Percentiles rank a stretch among this genome's conserved stretches.
These are phyloP conservation scores for Halotydeus destructor DNA, from an alignment of 1,140 invertebrate genomes.

Conservation along the genomic window DNA sequence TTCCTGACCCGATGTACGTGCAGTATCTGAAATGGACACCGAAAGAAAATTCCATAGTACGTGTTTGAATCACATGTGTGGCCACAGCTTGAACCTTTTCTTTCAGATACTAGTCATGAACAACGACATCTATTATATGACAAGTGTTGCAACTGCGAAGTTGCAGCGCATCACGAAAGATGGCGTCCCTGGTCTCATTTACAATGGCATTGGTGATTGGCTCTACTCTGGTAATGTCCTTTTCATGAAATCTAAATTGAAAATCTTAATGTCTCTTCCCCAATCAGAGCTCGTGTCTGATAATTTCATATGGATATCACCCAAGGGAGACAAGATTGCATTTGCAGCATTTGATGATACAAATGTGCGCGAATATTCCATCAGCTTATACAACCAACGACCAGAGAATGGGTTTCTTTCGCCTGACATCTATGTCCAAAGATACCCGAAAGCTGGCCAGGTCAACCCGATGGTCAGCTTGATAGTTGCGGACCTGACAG, in stretches of 20 bases:
- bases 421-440: neutral
- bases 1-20: too few relatives aligned
- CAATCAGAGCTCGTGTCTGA: too few relatives aligned
- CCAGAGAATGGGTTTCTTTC: neutral
- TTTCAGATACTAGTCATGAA: conserved; percentile 47
- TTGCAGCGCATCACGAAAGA: conserved; percentile 49
- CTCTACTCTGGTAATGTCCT: conserved; percentile 54
- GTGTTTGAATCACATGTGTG: neutral
- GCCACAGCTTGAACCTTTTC: neutral
- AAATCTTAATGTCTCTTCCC: too few relatives aligned
- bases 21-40: too few relatives aligned
- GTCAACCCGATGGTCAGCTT: neutral
- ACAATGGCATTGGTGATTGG: conserved; percentile 81
- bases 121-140: conserved; percentile 70
- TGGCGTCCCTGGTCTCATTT: conserved; percentile 48
- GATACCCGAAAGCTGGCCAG: conserved; percentile 2
- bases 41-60: neutral
- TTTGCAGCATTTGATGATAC: conserved; percentile 1
- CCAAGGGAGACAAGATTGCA: neutral
- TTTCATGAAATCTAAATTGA: too few relatives aligned
- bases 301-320: neutral
- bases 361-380: neutral
- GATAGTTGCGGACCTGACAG: conserved; percentile 3
- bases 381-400: neutral
- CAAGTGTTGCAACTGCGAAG: conserved; percentile 34